Base-by-base conservation (phyloP, 2,888 invertebrate genomes). In the Odontothrips loti region DNA sequence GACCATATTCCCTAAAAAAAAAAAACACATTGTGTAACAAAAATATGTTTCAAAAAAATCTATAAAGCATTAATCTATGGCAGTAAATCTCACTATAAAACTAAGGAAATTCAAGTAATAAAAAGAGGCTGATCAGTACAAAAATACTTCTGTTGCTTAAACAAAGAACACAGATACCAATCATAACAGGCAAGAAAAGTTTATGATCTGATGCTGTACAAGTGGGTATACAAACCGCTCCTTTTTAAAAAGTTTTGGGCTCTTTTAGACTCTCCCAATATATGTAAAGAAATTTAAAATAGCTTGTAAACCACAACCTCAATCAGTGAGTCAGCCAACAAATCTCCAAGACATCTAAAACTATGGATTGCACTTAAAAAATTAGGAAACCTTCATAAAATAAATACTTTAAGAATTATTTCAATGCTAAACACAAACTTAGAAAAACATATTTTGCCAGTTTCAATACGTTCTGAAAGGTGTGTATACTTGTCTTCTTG, bases 21-120 rank as follows among this genome's bases (percentile, higher is more conserved):
- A 75, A 12, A 27, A 75, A 75, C 23, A 27, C 9, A 75, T 17
- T 11, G 58, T 20, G 15, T 20, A 58, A 58, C 12, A 75, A 27
- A 75, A 27, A 27, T 75, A 23, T 23, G 23, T 75, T 75, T 75
- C 12, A 23, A 75, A 75, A 10, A 0, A 11, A 27, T 75, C 23
- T 68, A 10, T n/a, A 58, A 15, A 58, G 20, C 20, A 17, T 75
- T 27, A 75, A 27, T 12, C 68, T 75, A 75, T 27, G 68, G 68
- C 68, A 75, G 68, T 75, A 75, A 75, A 75, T 27, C 68, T 75
- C 27, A 11, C 68, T 75, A 75, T 27, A 75, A 75, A 75, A 75
- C 68, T 75, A 75, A 11, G 23, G 27, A 75, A 75, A 27, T 27
- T 15, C 17, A 58, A 27, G 9, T 27, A 27, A 23, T 9, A 75